Base-by-base conservation (phyloP, 2,888 invertebrate genomes). In the Aleiodes alternator region DNA sequence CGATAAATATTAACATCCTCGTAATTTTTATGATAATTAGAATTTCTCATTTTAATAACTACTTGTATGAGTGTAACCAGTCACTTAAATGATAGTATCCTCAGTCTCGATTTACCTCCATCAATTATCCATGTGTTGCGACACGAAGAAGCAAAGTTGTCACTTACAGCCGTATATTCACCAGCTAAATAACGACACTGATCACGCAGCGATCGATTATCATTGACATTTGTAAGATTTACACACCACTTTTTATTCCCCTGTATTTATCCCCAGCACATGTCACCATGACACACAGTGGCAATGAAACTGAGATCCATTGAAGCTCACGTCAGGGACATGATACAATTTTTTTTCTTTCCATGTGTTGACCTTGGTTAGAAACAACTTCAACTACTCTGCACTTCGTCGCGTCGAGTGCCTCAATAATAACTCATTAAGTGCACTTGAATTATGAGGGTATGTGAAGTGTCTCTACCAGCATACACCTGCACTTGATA, bases 51-150 rank as follows among this genome's bases (percentile, higher is more conserved):
- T 43, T 43, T 43, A 43, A 43, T 55, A 16, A 16, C 9, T 3
- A 7, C 55, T 43, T 55, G 55, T 14, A 51, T 8, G n/a, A 51
- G 51, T 14, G 51, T 55, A 55, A 55, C 55, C 55, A 55, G 12
- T 16, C 64, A 43, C n/a, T 23, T 14, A 79, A 81, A 81, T 79
- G 81, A 84, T 84, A 81, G 81, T 80, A 78, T 76, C 80, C 79
- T 78, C 75, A 78, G 76, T 81, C 79, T 78, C 75, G 77, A 66
- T 73, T 69, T 59, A 75, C 76, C 78, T 75, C 80, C 69, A 80
- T 83, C 83, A 84, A 84, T 83, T 82, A 84, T 81, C 79, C 74
- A 77, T 78, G 81, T 79, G 71, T 71, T 69, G 76, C 77, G 56
- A 76, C 75, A 70, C 69, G 75, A 78, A 73, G 72, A 61, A 51